Base-by-base conservation (phyloP, 2,113 vertebrate species). In the Channa maculata region DNA sequence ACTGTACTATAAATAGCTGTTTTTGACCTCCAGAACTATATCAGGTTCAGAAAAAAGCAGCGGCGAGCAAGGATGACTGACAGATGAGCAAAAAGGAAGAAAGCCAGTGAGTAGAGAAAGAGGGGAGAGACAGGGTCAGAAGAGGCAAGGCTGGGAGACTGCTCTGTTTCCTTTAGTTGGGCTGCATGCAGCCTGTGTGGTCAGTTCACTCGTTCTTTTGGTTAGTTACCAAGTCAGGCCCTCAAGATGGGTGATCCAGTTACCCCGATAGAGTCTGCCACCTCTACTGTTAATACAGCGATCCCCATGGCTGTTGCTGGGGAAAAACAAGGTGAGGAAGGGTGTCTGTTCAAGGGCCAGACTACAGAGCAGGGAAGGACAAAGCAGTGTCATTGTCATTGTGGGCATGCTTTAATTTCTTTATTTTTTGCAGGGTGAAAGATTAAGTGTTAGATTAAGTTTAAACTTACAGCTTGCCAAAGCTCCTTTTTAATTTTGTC, bases 1-100 rank as follows among this genome's bases (percentile, higher is more conserved):
- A 82, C 72, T 44, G 75, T 64, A 69, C 88, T 93, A 94, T 86
- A 91, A 91, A 94, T 93, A 94, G 65, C 70, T 71, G 45, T 10
- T 8, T 57, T 75, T 77, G 85, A 84, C 79, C 79, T 78, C 71
- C 65, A 50, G 33, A 55, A 85, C 77, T 73, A 84, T 87, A 75
- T 75, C 37, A 41, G 75, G 89, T 65, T 77, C 54, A 15, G 39
- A 76, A 64, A 79, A 84, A 67, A 74, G 54, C 75, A 54, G 82
- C 50, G 66, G 73, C 49, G 36, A 49, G 43, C 55, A 48, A 39
- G 52, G 52, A 71, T 54, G 24, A 72, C 48, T 67, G 78, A 64
- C 80, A 58, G 68, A 80, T 78, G 72, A 80, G 65, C 59, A 38
- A 60, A 24, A 66, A 72, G 61, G 46, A 62, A 72, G 67, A 49